Conservation (phyloP, 2,888 invertebrate genomes). For the Crocallis elinguaria region DNA sequence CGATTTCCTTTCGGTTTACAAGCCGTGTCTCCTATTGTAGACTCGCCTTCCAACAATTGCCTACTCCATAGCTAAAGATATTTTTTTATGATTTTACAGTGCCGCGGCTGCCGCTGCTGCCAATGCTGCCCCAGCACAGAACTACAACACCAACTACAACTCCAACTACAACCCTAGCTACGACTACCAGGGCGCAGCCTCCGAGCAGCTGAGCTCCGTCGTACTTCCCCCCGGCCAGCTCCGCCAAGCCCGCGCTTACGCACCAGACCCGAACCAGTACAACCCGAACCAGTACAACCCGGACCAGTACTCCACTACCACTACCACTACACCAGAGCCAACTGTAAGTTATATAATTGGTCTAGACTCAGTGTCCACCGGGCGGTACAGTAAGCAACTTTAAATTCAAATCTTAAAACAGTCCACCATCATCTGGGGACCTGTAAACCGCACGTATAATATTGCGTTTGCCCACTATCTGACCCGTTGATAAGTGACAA, state of each 20-base stretch:
- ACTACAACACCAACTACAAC: slow-evolving; percentile 17
- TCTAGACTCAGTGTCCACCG: too few species aligned
- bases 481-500: too few species aligned
- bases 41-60: too few species aligned
- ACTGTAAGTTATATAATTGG: slow-evolving; percentile 62
- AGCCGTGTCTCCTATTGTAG: too few species aligned
- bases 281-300: slow-evolving; percentile 20
- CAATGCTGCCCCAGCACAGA: slow-evolving; percentile 25
- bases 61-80: not conserved
- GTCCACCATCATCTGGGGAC: too few species aligned
- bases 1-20: too few species aligned
- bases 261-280: slow-evolving; percentile 29
- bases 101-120: slow-evolving; percentile 51
- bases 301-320: slow-evolving; percentile 18
- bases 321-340: slow-evolving; percentile 58
- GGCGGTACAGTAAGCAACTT: too few species aligned
- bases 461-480: too few species aligned
- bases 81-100: slow-evolving; percentile 1
- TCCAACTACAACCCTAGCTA: slow-evolving; percentile 22
- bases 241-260: slow-evolving; percentile 39
- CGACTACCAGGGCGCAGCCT: slow-evolving; percentile 39
- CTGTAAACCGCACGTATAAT: too few species aligned
- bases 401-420: too few species aligned
- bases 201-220: slow-evolving; percentile 34
- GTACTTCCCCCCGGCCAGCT: slow-evolving; percentile 28